Conservation (phyloP, 1,140 invertebrate genomes). For the Drosophila burlai region DNA sequence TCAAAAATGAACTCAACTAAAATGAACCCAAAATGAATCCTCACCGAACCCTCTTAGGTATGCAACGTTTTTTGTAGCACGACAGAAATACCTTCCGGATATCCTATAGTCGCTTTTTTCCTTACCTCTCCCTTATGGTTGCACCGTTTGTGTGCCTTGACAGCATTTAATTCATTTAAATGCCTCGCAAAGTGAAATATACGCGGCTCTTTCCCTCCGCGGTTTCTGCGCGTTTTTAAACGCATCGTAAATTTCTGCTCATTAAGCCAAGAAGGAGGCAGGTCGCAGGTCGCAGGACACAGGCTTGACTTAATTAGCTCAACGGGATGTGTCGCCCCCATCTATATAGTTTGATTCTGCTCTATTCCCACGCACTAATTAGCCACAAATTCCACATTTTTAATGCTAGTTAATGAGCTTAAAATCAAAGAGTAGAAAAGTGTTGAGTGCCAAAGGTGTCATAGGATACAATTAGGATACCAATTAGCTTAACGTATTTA, state of each 20-base stretch:
- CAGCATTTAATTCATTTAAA: slow-evolving; percentile 68
- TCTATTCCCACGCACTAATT: slow-evolving; percentile 16
- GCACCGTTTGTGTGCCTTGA: slow-evolving; percentile 15
- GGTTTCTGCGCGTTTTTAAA: slow-evolving; percentile 46
- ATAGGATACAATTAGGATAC: background rate
- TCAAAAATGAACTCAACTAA: no score
- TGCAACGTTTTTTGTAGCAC: no score
- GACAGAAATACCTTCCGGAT: no score
- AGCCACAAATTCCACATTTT: slow-evolving; percentile 19
- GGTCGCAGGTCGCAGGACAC: background rate
- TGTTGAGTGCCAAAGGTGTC: background rate
- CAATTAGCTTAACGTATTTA: slow-evolving; percentile 8
- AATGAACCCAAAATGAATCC: background rate
- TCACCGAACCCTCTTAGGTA: background rate
- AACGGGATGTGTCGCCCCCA: slow-evolving; percentile 1
- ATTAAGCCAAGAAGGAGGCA: slow-evolving; percentile 38
- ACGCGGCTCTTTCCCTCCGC: slow-evolving; percentile 18
- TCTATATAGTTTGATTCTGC: slow-evolving; percentile 13
- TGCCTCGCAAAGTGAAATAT: slow-evolving; percentile 52
- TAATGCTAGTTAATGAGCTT: slow-evolving; percentile 21
- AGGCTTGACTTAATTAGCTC: slow-evolving; percentile 30
- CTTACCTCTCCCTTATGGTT: slow-evolving; percentile 1
- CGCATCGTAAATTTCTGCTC: slow-evolving; percentile 52
- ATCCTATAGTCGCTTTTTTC: background rate
- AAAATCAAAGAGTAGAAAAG: slow-evolving; percentile 7